phyloP scores from a whole-genome alignment of 2,113 vertebrate species.

The Collichthys lucidus region DNA sequence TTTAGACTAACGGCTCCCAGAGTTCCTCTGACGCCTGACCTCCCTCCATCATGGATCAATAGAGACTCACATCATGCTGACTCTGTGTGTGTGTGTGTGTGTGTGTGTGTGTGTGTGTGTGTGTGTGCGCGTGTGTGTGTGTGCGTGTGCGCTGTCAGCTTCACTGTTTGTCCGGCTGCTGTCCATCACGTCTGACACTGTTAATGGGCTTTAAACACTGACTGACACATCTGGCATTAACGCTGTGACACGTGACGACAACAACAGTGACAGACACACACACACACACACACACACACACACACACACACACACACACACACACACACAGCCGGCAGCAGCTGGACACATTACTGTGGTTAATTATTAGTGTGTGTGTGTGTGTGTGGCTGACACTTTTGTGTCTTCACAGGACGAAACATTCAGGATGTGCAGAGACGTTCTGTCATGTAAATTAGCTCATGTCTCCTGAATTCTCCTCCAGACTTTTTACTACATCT shows the following conservation, averaged over 20 bases:
- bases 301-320: too few relatives aligned
- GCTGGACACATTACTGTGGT: constrained; percentile 7
- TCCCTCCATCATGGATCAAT: not conserved
- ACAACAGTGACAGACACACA: constrained; percentile 33
- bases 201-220: constrained; percentile 71
- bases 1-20: not conserved
- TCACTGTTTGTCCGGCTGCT: constrained; percentile 54
- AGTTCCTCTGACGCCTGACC: constrained; percentile 10
- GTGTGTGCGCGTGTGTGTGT: too few relatives aligned
- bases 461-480: too few relatives aligned
- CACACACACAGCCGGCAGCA: constrained; percentile 20
- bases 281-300: constrained; percentile 27
- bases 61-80: not conserved
- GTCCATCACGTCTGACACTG: constrained; percentile 52
- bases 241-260: constrained; percentile 30
- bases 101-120: not conserved
- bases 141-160: constrained; percentile 29
- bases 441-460: too few relatives aligned
- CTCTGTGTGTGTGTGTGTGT: too few relatives aligned
- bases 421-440: too few relatives aligned
- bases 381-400: too few relatives aligned
- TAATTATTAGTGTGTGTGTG: too few relatives aligned
- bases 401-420: too few relatives aligned
- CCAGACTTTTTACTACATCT: too few relatives aligned
- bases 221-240: constrained; percentile 65